Base-by-base conservation (phyloP, 2,888 invertebrate species). In the Athalia cordata region DNA sequence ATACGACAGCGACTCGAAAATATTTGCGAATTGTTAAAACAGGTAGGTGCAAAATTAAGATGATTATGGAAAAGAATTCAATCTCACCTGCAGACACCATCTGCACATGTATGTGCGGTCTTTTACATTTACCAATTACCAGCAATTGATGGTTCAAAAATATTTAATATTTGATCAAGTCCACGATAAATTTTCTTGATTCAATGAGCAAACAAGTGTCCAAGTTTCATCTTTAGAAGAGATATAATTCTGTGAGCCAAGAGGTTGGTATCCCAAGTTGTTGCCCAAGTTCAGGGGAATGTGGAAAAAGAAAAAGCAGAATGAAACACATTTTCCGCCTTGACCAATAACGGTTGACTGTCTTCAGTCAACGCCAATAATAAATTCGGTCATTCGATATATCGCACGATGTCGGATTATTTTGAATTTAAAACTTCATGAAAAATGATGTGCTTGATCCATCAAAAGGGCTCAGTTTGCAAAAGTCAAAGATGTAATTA, bases 181-280 rank as follows among this genome's bases (percentile, higher is more conserved):
- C 45, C 9, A 72, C 72, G 45, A 57, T 72, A 59, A 72, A 72
- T 59, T 72, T 72, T n/a, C 11, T 45, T 13, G 11, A 4, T 59
- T 59, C 11, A 13, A n/a, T 47, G 52, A 50, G 47, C 57, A 72
- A 59, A 59, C 59, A 72, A 72, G 59, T 72, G 45, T 72, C 57
- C 72, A 72, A 72, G 59, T 72, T 72, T 72, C 72, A 57, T 72
- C 57, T 59, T 72, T 72, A 11, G 11, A 55, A n/a, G n/a, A 55
- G 55, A 55, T 55, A 55, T 55, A n/a, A 55, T 55, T 55, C 29
- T 29, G 29, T 29, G 29, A 29, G 29, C 29, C 29, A 29, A 29
- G 29, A 29, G 29, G 29, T 29, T 29, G 29, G 29, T 29, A 29
- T 29, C 2, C 29, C 29, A 29, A 29, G 29, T 29, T 29, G 29